Percentiles rank a stretch among this genome's conserved stretches.
phyloP scores from a whole-genome alignment of 2,888 invertebrate species.

The Hypsopygia costalis region DNA sequence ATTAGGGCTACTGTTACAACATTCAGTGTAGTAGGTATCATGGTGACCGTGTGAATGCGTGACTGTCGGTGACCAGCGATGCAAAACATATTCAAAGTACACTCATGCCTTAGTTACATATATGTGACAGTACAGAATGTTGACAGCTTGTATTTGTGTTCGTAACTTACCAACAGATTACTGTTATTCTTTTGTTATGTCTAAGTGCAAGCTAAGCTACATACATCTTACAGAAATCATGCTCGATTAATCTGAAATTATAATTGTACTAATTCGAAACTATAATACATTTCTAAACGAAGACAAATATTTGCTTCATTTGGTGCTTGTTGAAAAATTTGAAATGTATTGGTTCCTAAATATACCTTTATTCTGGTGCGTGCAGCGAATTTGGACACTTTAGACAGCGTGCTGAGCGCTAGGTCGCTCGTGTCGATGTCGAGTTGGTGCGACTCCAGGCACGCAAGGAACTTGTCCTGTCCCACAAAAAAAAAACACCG shows the following conservation, averaged over 20 bases:
- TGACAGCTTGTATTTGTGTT: slow-evolving; percentile 11
- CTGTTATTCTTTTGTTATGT: slow-evolving; percentile 41
- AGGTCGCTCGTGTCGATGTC: slow-evolving; percentile 94
- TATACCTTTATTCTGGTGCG: slow-evolving; percentile 88
- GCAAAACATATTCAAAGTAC: slow-evolving; percentile 32
- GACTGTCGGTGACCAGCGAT: slow-evolving; percentile 15
- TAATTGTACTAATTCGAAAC: neutral
- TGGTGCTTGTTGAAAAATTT: too few species aligned
- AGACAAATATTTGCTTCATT: neutral
- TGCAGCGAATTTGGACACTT: slow-evolving; percentile 94
- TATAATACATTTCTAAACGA: neutral
- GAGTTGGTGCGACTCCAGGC: slow-evolving; percentile 89
- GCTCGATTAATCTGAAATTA: slow-evolving; percentile 23
- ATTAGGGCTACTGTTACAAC: neutral
- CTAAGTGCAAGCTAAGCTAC: slow-evolving; percentile 48
- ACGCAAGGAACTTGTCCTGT: slow-evolving; percentile 90
- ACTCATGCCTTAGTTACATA: slow-evolving; percentile 69
- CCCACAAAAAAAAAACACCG: too few species aligned
- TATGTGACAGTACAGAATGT: slow-evolving; percentile 30
- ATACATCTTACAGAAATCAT: slow-evolving; percentile 35
- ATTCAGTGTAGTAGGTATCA: neutral
- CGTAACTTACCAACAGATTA: slow-evolving; percentile 23
- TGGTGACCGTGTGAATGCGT: slow-evolving; percentile 4
- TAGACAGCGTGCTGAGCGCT: slow-evolving; percentile 91
- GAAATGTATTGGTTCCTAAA: too few species aligned